phyloP scores from a whole-genome alignment of 2,797 vertebrate species.

The Thunnus albacares region DNA sequence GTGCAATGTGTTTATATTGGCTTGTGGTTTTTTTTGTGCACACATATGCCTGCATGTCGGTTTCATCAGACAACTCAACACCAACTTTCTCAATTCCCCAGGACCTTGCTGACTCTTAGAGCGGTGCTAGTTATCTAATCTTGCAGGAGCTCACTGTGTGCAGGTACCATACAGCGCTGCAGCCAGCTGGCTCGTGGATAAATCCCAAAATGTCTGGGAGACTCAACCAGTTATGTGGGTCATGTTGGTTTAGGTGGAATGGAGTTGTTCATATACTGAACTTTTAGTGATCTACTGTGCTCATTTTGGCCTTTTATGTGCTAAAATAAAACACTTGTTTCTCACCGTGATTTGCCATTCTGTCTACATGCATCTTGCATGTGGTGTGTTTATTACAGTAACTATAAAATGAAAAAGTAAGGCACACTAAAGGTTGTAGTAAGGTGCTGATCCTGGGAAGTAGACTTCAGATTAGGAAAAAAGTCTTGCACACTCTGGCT shows the following conservation, averaged over 20 bases:
- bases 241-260: conserved; percentile 51
- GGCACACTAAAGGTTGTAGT: too few species aligned
- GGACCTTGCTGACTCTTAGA: conserved; percentile 43
- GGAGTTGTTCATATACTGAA: conserved; percentile 52
- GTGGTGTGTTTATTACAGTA: conserved; percentile 31
- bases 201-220: conserved; percentile 52
- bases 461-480: too few species aligned
- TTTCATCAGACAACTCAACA: conserved; percentile 51
- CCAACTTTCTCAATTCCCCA: conserved; percentile 56
- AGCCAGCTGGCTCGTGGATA: conserved; percentile 61
- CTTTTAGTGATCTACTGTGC: conserved; percentile 34
- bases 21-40: conserved; percentile 13
- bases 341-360: conserved; percentile 6
- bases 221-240: conserved; percentile 64
- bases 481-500: too few species aligned
- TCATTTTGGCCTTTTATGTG: conserved; percentile 27
- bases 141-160: conserved; percentile 63
- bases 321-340: conserved; percentile 4
- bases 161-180: conserved; percentile 56
- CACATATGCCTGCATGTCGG: conserved; percentile 15
- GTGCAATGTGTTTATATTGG: conserved; percentile 28
- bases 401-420: conserved; percentile 5
- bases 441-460: too few species aligned
- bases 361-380: conserved; percentile 3
- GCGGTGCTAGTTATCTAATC: conserved; percentile 69